Conservation (phyloP, 2,888 invertebrate species). For the Cerceris ruficornis region DNA sequence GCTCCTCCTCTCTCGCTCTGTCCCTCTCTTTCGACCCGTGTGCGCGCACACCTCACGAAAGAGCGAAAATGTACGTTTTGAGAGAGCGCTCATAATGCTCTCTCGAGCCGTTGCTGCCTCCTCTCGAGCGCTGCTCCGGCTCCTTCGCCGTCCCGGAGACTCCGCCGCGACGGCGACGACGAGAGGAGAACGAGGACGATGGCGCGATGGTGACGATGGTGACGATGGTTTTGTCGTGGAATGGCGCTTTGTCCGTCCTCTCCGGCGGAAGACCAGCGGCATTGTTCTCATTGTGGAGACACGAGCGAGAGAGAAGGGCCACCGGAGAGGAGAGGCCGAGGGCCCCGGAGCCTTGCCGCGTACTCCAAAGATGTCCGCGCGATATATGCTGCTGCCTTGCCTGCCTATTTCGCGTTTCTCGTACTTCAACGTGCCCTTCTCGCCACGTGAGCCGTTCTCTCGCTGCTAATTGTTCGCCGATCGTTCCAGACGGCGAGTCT, state of each 20-base stretch:
- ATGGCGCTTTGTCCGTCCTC: slow-evolving; percentile 64
- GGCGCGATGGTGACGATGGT: slow-evolving; percentile 47
- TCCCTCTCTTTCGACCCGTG: neutral
- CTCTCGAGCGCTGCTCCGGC: slow-evolving; percentile 4
- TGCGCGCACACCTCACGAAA: slow-evolving; percentile 5
- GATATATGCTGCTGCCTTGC: slow-evolving; percentile 43
- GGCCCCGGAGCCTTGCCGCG: slow-evolving; percentile 14
- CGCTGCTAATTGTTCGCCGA: slow-evolving; percentile 69
- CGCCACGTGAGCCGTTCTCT: slow-evolving; percentile 40
- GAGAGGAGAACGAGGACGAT: slow-evolving; percentile 18
- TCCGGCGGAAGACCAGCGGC: slow-evolving; percentile 67
- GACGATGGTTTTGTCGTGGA: slow-evolving; percentile 62
- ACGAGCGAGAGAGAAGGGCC: slow-evolving; percentile 43
- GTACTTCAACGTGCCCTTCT: slow-evolving; percentile 54
- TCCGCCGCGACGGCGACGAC: slow-evolving; percentile 6
- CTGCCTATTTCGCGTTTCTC: slow-evolving; percentile 52
- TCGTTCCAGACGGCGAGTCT: slow-evolving; percentile 52
- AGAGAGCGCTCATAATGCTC: slow-evolving; percentile 62
- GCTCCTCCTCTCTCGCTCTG: slow-evolving; percentile 1
- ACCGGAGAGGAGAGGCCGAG: slow-evolving; percentile 22
- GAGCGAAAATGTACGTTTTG: slow-evolving; percentile 53
- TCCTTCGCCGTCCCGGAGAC: slow-evolving; percentile 24
- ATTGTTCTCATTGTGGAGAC: slow-evolving; percentile 73
- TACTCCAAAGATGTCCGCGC: slow-evolving; percentile 58
- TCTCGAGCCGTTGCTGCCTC: slow-evolving; percentile 20